These are phyloP conservation scores for Craniophora ligustri DNA, from an alignment of 2,888 invertebrate species.

Conservation along the genomic window DNA sequence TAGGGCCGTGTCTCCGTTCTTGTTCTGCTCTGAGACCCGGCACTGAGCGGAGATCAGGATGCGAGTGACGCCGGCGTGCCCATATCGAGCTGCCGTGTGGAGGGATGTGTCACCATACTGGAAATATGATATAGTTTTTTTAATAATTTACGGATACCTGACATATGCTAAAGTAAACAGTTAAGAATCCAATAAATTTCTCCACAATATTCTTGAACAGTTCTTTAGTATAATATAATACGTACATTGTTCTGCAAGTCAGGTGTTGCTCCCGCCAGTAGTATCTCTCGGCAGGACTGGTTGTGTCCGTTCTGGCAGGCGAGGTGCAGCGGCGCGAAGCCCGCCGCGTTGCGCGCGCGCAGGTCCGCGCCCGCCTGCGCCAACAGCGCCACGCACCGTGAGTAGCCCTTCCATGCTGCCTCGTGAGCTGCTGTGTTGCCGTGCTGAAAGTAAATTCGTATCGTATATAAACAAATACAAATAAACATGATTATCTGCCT, in stretches of 20 bases:
- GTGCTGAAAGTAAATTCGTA: conserved; percentile 88
- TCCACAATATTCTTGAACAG: too few relatives aligned
- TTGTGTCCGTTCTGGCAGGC: conserved; percentile 99
- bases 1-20: conserved; percentile 98
- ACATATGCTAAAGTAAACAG: too few relatives aligned
- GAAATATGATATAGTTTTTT: conserved; percentile 43
- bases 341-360: conserved; percentile 93
- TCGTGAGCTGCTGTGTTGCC: conserved; percentile 98
- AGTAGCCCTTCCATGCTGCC: conserved; percentile 98
- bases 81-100: conserved; percentile 98
- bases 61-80: conserved; percentile 98
- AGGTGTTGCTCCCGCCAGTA: conserved; percentile 95
- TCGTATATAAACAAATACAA: background rate
- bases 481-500: too few relatives aligned
- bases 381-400: conserved; percentile 93
- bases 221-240: too few relatives aligned
- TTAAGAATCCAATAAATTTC: too few relatives aligned
- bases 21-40: conserved; percentile 96
- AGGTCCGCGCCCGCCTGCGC: conserved; percentile 90
- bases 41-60: conserved; percentile 97
- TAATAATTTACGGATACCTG: too few relatives aligned
- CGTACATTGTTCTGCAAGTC: conserved; percentile 96
- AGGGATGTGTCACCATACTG: conserved; percentile 98
- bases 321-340: conserved; percentile 97
- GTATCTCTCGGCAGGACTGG: conserved; percentile 96